A percentile compares a stretch with the other conserved stretches of the same genome.
Evolutionary conservation across 2,113 vertebrate species (phyloP).

Genomic region (Toxotes chatareus): DNA sequence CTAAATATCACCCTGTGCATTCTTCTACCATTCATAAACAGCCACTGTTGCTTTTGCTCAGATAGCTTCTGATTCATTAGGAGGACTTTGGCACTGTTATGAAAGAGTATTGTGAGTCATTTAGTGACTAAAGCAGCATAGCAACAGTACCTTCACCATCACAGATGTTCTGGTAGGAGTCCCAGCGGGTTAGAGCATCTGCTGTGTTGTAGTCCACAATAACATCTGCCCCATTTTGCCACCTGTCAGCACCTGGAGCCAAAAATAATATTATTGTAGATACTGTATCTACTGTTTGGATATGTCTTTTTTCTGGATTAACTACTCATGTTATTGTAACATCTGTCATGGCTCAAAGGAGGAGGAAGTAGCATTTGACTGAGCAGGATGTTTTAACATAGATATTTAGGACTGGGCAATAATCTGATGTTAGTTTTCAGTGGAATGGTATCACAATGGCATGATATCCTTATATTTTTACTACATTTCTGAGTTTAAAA

Average conservation of each 20-base stretch:
- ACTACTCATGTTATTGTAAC: not conserved
- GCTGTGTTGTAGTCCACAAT: conserved; percentile 90
- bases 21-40: conserved; percentile 21
- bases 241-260: conserved; percentile 85
- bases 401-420: not conserved
- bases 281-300: not conserved
- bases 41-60: conserved; percentile 3
- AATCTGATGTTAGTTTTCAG: not conserved
- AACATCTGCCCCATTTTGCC: conserved; percentile 88
- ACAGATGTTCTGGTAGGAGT: conserved; percentile 92
- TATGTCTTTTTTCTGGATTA: too few relatives aligned
- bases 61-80: conserved; percentile 10
- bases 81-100: not conserved
- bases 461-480: not conserved
- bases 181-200: conserved; percentile 92
- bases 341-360: not conserved
- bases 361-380: not conserved
- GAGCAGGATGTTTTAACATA: not conserved
- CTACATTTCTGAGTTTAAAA: not conserved
- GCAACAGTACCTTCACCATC: conserved; percentile 89
- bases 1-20: not conserved
- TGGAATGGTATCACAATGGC: not conserved
- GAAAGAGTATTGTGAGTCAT: conserved; percentile 24
- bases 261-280: conserved; percentile 25
- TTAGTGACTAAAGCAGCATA: conserved; percentile 7